Evolutionary conservation across 2,888 invertebrate genomes (phyloP), one percentile per base, ranked within the genome.

Genomic region (Athalia rosae): DNA sequence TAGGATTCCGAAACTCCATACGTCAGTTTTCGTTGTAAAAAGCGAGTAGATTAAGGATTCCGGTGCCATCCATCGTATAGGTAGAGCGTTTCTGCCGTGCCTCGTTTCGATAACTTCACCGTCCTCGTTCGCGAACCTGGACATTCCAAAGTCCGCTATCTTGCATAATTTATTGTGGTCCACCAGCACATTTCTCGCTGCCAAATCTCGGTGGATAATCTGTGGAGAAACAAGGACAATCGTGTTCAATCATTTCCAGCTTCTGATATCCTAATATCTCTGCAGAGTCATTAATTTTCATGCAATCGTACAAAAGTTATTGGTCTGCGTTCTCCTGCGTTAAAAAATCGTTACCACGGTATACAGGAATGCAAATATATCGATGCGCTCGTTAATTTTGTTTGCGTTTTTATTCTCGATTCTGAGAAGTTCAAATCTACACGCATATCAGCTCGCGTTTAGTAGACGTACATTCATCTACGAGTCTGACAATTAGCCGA

Each of bases 111-210:
- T 92, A 76, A 91, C 89, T 80, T 91, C 91, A 6, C 91, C 91
- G 62, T 91, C 80, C 89, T 89, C 83, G 88, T 91, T 90, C 78
- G 91, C 93, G 82, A 93, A 93, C 77, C 96, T 92, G 9, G 96
- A 96, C 94, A 96, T 95, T 78, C 96, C 96, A 89, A 96, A 97
- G 91, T 96, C 96, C 3, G 96, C 96, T 81, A 97, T 95, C 91
- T 97, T 97, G 90, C 96, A 96, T 79, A 95, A 92, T 87, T 96
- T 96, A 90, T 96, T 95, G 90, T 96, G 95, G 88, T 95, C 95
- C 4, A 97, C 94, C 11, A 97, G 91, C 15, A 96, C 93, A 89
- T 96, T 97, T 76, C 96, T 92, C 0, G 96, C 95, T 0, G 96
- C 96, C 74, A 97, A 90, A 90, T 97, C 96, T 11, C 96, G 93